Evolutionary conservation across 2,888 invertebrate genomes (phyloP), one percentile per base, ranked within the genome.

Genomic region (Plebejus argus): DNA sequence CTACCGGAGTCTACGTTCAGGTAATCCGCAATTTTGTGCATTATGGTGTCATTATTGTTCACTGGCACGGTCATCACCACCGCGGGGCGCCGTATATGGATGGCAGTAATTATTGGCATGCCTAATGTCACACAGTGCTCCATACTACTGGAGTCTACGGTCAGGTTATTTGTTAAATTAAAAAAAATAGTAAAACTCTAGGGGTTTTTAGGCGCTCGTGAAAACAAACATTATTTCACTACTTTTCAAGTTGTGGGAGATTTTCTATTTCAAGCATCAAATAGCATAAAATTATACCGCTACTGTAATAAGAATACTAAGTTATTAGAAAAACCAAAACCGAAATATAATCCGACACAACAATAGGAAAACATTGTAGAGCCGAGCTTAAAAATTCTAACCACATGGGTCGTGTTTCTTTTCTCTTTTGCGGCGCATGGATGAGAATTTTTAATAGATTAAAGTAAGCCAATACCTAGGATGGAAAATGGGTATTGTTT

Each of bases 61-160:
- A 99, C 86, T 99, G 98, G 98, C 99, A 99, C 85, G 6, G 39
- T 8, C 98, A 97, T 85, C 98, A 98, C 85, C 97, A 98, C 88
- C 91, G 92, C 76, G 95, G 95, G 0, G 96, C 96, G 0, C 98
- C 98, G 0, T 98, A 97, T 86, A 98, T 98, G 98, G 98, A 98
- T 28, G 28, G 2, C 28, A 2, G 28, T n/a, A n/a, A n/a, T n/a
- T n/a, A n/a, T 2, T 82, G 98, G 98, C 0, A 98, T 98, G 0
- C 98, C 98, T 0, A 96, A 96, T 80, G 95, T 98, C 98, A 97
- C 98, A 0, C 98, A 98, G 89, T 98, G 98, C 82, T 97, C 98
- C 0, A 97, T 98, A 77, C 91, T 94, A 6, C 97, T 98, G 0
- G 96, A 96, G 79, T 95, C 96, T 1, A 96, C 96, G 0, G 97